Percentiles rank a stretch among this genome's conserved stretches.
These are phyloP conservation scores for Trichonephila clavipes DNA, from an alignment of 1,140 invertebrate species.

Conservation along the genomic window DNA sequence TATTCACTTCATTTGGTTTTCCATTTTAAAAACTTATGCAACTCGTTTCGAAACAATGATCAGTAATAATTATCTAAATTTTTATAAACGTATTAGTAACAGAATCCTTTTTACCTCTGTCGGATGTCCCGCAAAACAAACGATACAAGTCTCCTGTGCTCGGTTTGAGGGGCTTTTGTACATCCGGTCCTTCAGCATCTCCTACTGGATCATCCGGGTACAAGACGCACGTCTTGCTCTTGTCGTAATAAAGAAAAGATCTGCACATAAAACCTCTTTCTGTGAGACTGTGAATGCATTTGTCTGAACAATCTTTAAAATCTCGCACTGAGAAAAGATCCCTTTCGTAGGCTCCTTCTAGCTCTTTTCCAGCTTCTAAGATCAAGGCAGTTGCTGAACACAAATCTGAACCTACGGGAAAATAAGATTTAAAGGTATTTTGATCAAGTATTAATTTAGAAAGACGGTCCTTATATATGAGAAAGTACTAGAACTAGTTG, in stretches of 20 bases:
- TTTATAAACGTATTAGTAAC: not conserved
- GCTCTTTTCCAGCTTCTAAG: conserved; percentile 78
- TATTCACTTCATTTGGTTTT: not conserved
- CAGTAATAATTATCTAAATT: not conserved
- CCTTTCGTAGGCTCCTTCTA: conserved; percentile 78
- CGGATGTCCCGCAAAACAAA: conserved; percentile 78
- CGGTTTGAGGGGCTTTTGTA: conserved; percentile 82
- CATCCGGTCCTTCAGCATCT: conserved; percentile 80
- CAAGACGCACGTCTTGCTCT: conserved; percentile 90
- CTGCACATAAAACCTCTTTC: conserved; percentile 78
- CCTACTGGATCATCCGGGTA: conserved; percentile 88
- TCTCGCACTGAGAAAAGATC: conserved; percentile 77
- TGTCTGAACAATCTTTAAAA: conserved; percentile 78
- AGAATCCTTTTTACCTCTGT: conserved; percentile 78
- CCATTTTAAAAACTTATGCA: not conserved
- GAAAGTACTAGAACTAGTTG: too few relatives aligned
- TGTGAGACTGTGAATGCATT: conserved; percentile 77
- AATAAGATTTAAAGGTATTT: not conserved
- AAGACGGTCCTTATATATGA: too few relatives aligned
- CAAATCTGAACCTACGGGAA: conserved; percentile 75
- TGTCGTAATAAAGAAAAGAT: conserved; percentile 93
- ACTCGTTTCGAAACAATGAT: not conserved
- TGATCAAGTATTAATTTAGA: too few relatives aligned
- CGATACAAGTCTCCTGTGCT: conserved; percentile 78
- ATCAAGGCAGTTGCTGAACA: conserved; percentile 78